Evolutionary conservation across 2,797 vertebrate genomes (phyloP).

Genomic region (Florisuga fusca): DNA sequence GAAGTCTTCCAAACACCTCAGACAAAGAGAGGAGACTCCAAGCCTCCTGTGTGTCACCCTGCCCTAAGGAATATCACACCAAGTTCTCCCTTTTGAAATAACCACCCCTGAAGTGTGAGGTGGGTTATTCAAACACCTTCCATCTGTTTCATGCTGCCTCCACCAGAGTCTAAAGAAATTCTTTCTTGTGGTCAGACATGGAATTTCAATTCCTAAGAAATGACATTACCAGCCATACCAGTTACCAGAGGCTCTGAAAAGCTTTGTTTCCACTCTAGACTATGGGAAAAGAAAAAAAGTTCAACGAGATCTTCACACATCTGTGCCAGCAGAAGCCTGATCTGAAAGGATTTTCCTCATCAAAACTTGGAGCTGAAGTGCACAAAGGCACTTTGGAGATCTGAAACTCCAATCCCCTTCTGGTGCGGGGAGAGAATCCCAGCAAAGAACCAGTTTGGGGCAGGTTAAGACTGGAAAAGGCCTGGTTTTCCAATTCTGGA

Average conservation of each 20-base stretch:
- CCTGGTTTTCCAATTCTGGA: slow-evolving; percentile 48
- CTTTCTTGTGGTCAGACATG: not conserved
- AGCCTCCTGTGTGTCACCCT: not conserved
- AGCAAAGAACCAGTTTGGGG: not conserved
- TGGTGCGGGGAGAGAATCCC: not conserved
- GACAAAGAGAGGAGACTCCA: not conserved
- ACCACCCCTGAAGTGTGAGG: not conserved
- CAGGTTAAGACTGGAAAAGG: not conserved
- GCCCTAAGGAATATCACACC: not conserved
- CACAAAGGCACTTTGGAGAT: not conserved
- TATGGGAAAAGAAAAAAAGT: not conserved
- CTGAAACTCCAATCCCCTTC: not conserved
- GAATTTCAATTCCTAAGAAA: slow-evolving; percentile 35
- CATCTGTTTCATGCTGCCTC: not conserved
- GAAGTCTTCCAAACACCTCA: not conserved
- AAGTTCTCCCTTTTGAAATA: not conserved
- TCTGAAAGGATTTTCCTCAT: not conserved
- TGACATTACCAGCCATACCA: slow-evolving; percentile 22
- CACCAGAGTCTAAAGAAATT: not conserved
- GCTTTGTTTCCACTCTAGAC: not conserved
- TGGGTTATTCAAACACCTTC: not conserved
- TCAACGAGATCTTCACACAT: not conserved
- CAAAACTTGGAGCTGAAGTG: not conserved
- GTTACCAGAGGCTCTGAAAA: not conserved
- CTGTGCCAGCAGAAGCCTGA: not conserved